phyloP scores from a whole-genome alignment of 2,113 vertebrate species.

The Cranoglanis bouderius region DNA sequence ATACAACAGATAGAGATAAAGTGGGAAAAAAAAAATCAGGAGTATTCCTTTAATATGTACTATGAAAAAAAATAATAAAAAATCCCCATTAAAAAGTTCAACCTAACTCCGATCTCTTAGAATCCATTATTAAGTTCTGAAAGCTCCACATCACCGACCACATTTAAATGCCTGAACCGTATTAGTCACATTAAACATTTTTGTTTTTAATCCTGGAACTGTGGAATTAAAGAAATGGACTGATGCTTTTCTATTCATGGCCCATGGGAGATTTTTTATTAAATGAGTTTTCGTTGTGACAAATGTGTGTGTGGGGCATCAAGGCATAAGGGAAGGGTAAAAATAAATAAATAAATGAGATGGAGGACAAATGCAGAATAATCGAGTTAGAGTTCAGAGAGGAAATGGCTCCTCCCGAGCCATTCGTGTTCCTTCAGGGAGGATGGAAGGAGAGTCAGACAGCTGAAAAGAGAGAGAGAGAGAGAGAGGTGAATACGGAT shows the following conservation, averaged over 20 bases:
- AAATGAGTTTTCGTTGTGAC: constrained; percentile 68
- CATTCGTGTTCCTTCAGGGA: constrained; percentile 71
- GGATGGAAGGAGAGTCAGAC: constrained; percentile 50
- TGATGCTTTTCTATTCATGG: constrained; percentile 60
- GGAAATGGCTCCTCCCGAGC: constrained; percentile 73
- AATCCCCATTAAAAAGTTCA: not conserved
- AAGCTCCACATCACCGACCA: constrained; percentile 24
- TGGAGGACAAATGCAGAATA: constrained; percentile 68
- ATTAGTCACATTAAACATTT: constrained; percentile 5
- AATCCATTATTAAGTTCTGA: constrained; percentile 16
- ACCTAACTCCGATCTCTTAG: not conserved
- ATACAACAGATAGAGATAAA: not conserved
- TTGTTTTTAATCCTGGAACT: constrained; percentile 1
- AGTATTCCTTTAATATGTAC: not conserved
- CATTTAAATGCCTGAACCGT: not conserved
- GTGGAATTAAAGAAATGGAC: constrained; percentile 45
- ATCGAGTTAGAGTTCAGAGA: constrained; percentile 80
- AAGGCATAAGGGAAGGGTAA: constrained; percentile 48
- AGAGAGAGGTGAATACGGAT: constrained; percentile 45
- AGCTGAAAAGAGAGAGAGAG: constrained; percentile 1
- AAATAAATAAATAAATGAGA: constrained; percentile 69
- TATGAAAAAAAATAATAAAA: not conserved
- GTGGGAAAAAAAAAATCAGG: not conserved
- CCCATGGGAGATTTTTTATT: constrained; percentile 68
- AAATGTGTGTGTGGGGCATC: constrained; percentile 63